Percentiles rank a stretch among this genome's conserved stretches.
Evolutionary conservation across 1,140 invertebrate genomes (phyloP).

Genomic region (Brachionus plicatilis): DNA sequence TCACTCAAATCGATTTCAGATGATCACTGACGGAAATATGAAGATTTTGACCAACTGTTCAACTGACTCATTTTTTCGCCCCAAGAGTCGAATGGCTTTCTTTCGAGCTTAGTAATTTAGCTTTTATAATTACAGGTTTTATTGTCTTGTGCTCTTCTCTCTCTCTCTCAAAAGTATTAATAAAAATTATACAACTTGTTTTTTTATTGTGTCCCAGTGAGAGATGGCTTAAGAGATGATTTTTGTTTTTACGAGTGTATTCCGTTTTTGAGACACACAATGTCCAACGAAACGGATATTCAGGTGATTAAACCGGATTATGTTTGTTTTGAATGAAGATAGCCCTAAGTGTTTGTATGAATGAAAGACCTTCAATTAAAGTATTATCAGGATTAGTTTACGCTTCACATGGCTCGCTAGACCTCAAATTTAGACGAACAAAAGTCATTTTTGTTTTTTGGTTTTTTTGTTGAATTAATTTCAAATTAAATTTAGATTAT

Average conservation of each 20-base stretch:
- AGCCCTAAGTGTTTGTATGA: not conserved
- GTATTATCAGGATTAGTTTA: constrained; percentile 18
- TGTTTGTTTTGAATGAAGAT: not conserved
- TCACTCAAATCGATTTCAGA: not conserved
- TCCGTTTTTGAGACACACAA: not conserved
- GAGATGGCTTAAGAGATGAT: not conserved
- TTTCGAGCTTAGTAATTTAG: not conserved
- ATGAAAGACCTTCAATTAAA: not conserved
- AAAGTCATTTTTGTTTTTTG: not conserved
- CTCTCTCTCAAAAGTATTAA: not conserved
- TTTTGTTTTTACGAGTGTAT: not conserved
- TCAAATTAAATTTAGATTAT: not conserved
- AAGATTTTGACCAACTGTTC: not conserved
- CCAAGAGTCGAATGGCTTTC: not conserved
- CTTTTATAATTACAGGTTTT: not conserved
- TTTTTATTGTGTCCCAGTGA: not conserved
- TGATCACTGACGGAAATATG: not conserved
- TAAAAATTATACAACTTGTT: not conserved
- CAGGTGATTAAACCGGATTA: constrained; percentile 28
- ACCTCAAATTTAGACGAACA: not conserved
- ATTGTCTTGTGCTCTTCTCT: not conserved
- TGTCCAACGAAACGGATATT: constrained; percentile 14
- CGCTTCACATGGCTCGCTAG: not conserved
- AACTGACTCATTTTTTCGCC: not conserved
- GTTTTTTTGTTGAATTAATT: not conserved